Percentiles rank a stretch among this genome's conserved stretches.
These are phyloP conservation scores for Leucophenga maculata DNA, from an alignment of 2,888 invertebrate species.

Conservation along the genomic window DNA sequence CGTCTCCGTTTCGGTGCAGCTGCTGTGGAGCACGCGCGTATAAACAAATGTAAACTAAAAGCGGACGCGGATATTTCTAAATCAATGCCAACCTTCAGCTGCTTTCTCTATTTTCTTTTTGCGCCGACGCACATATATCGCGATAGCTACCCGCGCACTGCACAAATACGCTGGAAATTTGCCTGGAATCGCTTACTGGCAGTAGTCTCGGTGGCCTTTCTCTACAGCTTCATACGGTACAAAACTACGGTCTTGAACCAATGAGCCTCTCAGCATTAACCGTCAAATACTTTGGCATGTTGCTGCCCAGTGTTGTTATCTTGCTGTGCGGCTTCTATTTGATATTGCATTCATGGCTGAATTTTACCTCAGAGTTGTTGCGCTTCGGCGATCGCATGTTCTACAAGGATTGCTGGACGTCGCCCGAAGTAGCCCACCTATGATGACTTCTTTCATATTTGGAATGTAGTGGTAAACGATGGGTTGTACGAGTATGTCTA, in stretches of 20 bases:
- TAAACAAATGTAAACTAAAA: conserved; percentile 74
- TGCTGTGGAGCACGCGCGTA: conserved; percentile 77
- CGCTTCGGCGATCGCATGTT: conserved; percentile 89
- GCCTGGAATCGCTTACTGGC: conserved; percentile 82
- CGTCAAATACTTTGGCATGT: conserved; percentile 80
- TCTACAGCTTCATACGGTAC: conserved; percentile 83
- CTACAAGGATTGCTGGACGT: conserved; percentile 96
- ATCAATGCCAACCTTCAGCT: conserved; percentile 80
- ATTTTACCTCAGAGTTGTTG: conserved; percentile 91
- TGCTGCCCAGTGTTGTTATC: conserved; percentile 82
- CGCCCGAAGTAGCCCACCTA: too few relatives aligned
- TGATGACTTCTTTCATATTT: conserved; percentile 88
- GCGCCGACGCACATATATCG: conserved; percentile 84
- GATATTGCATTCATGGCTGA: conserved; percentile 91
- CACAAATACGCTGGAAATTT: conserved; percentile 81
- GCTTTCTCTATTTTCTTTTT: conserved; percentile 88
- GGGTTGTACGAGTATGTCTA: conserved; percentile 95
- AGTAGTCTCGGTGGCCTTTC: conserved; percentile 85
- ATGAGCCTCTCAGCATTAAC: conserved; percentile 70
- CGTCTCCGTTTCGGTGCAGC: conserved; percentile 66
- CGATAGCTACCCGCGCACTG: conserved; percentile 82
- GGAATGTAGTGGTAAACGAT: conserved; percentile 96
- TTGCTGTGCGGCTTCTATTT: conserved; percentile 87
- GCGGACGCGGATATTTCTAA: conserved; percentile 24
- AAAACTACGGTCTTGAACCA: conserved; percentile 69